phyloP scores from a whole-genome alignment of 2,113 vertebrate species.

The Podilymbus podiceps region DNA sequence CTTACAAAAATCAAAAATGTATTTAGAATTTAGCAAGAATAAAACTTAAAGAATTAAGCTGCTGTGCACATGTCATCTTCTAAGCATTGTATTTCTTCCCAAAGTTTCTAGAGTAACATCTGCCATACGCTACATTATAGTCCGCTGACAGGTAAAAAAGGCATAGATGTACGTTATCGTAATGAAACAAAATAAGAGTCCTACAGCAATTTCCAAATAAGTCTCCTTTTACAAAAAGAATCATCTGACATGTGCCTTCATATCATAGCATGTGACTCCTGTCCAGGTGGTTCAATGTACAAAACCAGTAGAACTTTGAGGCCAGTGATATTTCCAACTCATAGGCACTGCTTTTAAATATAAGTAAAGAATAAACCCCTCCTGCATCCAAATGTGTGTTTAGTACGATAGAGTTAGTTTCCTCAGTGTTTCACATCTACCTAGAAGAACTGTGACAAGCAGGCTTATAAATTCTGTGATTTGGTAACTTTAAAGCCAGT shows the following conservation, averaged over 20 bases:
- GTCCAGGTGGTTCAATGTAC: background rate
- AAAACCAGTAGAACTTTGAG: background rate
- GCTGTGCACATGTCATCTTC: background rate
- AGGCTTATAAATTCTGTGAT: background rate
- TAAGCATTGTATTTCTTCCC: background rate
- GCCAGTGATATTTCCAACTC: background rate
- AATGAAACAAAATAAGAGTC: background rate
- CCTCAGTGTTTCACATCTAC: background rate
- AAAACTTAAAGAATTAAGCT: background rate
- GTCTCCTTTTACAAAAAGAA: background rate
- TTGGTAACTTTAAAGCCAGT: background rate
- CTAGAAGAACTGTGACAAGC: background rate
- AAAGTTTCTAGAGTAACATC: background rate
- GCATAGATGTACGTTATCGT: accelerated
- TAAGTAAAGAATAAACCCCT: background rate
- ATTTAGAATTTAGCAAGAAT: background rate
- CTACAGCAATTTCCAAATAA: background rate
- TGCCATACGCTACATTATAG: background rate
- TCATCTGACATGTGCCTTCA: background rate
- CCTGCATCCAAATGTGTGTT: background rate
- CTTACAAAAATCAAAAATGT: background rate
- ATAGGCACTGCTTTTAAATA: background rate
- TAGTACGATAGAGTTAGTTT: background rate
- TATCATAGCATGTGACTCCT: background rate
- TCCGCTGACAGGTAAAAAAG: background rate